These are phyloP conservation scores for Sanderia malayensis DNA, from an alignment of 30 jellyfish, hydroid and myxozoan species.

Conservation along the genomic window DNA sequence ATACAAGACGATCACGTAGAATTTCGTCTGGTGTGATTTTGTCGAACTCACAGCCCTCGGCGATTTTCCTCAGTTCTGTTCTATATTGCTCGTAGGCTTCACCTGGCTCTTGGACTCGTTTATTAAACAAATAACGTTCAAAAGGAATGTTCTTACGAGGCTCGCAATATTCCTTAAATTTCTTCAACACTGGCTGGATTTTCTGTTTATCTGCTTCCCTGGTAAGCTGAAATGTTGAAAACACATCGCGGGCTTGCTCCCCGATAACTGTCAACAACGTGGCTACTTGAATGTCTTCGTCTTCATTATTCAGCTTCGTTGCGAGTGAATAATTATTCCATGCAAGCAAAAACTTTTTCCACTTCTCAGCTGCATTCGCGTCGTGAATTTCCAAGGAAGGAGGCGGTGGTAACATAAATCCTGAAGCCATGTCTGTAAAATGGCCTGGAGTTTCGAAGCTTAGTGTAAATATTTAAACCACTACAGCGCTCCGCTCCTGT, in stretches of 20 bases:
- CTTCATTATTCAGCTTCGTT: slow-evolving; percentile 19
- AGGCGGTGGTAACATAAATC: slow-evolving; percentile 1
- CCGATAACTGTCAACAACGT: slow-evolving; percentile 19
- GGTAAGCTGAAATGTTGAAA: slow-evolving; percentile 19
- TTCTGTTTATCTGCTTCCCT: slow-evolving; percentile 29
- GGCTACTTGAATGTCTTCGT: slow-evolving; percentile 24
- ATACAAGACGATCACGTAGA: slow-evolving; percentile 24
- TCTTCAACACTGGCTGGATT: slow-evolving; percentile 21
- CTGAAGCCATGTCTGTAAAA: slow-evolving; percentile 3
- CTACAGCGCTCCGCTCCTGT: slow-evolving; percentile 1
- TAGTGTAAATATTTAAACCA: neutral
- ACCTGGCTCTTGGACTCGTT: slow-evolving; percentile 24
- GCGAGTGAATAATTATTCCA: slow-evolving; percentile 17
- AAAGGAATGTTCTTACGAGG: slow-evolving; percentile 27
- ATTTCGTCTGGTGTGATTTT: slow-evolving; percentile 10
- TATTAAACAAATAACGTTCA: slow-evolving; percentile 17
- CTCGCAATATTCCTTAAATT: slow-evolving; percentile 21
- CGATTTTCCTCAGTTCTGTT: slow-evolving; percentile 11
- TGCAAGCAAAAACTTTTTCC: slow-evolving; percentile 2
- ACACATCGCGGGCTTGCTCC: slow-evolving; percentile 35
- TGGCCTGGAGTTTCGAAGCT: slow-evolving; percentile 4
- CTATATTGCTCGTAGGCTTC: slow-evolving; percentile 23
- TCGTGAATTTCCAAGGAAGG: neutral
- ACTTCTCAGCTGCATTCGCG: slow-evolving; percentile 4
- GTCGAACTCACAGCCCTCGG: slow-evolving; percentile 14